These are phyloP conservation scores for Turdus rufiventris DNA, from an alignment of 2,113 vertebrate species.

Conservation along the genomic window DNA sequence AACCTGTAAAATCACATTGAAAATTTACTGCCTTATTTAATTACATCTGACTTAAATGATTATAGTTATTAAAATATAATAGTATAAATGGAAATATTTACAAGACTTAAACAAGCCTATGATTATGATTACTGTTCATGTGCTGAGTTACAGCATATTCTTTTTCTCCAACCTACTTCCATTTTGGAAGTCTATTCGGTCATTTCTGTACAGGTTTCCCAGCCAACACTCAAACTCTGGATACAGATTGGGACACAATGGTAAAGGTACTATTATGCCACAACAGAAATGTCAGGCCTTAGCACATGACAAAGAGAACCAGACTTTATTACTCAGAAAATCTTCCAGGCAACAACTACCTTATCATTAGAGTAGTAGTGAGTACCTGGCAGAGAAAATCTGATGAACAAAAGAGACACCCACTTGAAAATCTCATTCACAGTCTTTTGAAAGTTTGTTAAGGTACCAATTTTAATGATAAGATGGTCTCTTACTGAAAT, in stretches of 20 bases:
- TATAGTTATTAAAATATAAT: neutral
- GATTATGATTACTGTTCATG: neutral
- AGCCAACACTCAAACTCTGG: neutral
- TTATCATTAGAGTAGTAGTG: neutral
- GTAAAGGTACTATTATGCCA: neutral
- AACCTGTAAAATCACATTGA: neutral
- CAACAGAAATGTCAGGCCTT: neutral
- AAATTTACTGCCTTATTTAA: neutral
- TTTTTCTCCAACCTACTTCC: neutral
- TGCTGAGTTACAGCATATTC: neutral
- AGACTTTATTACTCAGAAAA: neutral
- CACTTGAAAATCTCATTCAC: neutral
- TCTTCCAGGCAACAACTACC: neutral
- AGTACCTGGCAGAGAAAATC: neutral
- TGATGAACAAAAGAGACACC: neutral
- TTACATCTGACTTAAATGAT: neutral
- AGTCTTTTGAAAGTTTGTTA: neutral
- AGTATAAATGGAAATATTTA: neutral
- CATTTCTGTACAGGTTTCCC: neutral
- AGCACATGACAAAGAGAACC: neutral
- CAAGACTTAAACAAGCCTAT: neutral
- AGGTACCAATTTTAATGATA: accelerated
- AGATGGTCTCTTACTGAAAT: neutral
- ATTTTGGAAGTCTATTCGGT: neutral
- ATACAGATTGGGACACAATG: neutral